Base-by-base conservation (phyloP, 1,140 invertebrate genomes). In the Eufriesea mexicana region DNA sequence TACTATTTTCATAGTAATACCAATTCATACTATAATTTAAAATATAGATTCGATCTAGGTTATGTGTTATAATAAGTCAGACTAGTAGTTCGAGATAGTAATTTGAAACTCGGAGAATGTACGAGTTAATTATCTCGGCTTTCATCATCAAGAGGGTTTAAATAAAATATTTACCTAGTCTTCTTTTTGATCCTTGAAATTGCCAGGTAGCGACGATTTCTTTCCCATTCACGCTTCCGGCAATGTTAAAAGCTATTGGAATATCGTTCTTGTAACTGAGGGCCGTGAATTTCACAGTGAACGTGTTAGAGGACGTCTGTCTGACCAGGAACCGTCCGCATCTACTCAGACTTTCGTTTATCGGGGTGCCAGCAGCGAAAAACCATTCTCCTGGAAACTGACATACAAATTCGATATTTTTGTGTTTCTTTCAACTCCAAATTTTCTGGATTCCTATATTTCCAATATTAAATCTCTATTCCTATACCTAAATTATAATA, bases 191-290 rank as follows among this genome's bases (percentile, higher is more conserved):
- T 23, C 86, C 83, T 28, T 81, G n/a, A 0, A 89, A 59, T 14
- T 83, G 84, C 84, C 87, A 88, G 16, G 54, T 81, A 70, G 82
- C 85, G 23, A 72, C 51, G 4, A 87, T 25, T 28, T 84, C 25
- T 35, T 84, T 68, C 23, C 51, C 77, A 2, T 18, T 23, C 9
- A 77, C 42, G 12, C 16, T 71, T 23, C 66, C 85, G 9, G 77
- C 51, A 0, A 87, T 68, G 25, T 71, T 77, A 35, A 84, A 87
- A 57, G 45, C 25, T 35, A 85, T 16, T 14, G 79, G 78, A 54
- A 64, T 25, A 18, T 71, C 55, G 5, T 70, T 28, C 45, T 28
- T 77, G 8, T 77, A 42, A 64, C 66, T 84, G 18, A 77, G 23
- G 2, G 77, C 73, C 0, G 86, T 84, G 54, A 80, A 89, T 70